Evolutionary conservation across 2,888 invertebrate species (phyloP), one percentile per base, ranked within the genome.

Genomic region (Agapostemon virescens): DNA sequence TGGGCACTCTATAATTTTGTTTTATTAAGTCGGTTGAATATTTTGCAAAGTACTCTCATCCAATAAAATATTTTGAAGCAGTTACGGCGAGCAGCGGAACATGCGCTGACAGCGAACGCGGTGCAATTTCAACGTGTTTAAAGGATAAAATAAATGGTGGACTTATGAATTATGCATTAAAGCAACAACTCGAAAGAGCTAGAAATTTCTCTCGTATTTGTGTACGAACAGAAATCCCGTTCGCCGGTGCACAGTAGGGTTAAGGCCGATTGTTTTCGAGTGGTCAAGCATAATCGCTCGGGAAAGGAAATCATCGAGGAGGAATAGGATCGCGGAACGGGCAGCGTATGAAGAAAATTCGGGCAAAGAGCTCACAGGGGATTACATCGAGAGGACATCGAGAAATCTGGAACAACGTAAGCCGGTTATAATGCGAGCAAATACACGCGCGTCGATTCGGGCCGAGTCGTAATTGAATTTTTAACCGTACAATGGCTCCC

Each of bases 391-490:
- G 69, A 36, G 49, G 36, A 36, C 40, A 26, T 66, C 40, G 70
- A 30, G 36, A 64, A 70, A 70, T 70, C 52, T 71, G 45, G 72
- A 42, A 67, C 66, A 61, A 58, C 26, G 67, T 73, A 58, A 73
- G 42, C 45, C 26, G 55, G 58, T 69, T 78, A 69, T 66, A 77
- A 61, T 63, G 38, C 74, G 23, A 20, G 49, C 49, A 40, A 67
- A 36, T 61, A 68, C 63, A 77, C 61, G 33, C 42, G n/a, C 40
- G 38, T 58, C 77, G 63, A 58, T 49, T 64, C 58, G 58, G 26
- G 52, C 61, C 38, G 55, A 15, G 20, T 11, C 69, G 33, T 77
- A 45, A 69, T 42, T 69, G 61, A 79, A 64, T 79, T 67, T 49
- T 15, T 33, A n/a, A 23, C 61, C 45, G 42, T 40, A 77, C 40